Evolutionary conservation across 2,113 vertebrate species (phyloP), one percentile per base, ranked within the genome.

Genomic region (Scomber japonicus): DNA sequence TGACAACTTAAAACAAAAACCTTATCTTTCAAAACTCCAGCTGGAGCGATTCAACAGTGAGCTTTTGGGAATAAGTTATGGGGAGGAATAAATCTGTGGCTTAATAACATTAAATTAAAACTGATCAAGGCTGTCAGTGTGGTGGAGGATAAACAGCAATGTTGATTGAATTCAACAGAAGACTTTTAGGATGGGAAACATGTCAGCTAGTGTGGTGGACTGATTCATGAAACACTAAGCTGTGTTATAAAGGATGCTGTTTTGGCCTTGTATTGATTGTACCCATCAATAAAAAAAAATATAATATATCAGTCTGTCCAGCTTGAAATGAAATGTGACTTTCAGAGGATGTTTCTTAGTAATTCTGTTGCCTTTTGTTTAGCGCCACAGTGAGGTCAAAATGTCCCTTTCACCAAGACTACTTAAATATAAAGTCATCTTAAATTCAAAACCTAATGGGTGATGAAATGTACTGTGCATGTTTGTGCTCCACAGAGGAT

Each of bases 21-120:
- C 19, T 51, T 2, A 75, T 31, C 50, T 50, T 75, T 81, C 63
- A 67, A 48, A 24, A 65, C 0, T 0, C 57, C 72, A 54, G 56
- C 66, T 74, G 72, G 40, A 69, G 59, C 31, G 11, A 17, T 63
- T 73, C 48, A 14, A 30, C 51, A 65, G 14, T 3, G 14, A 24
- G 4, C 49, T 48, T 66, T 44, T 48, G n/a, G 46, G 24, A 48
- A 81, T 30, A 17, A 54, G 35, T 40, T 51, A 56, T 76, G 31
- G 40, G 46, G 10, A 51, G 27, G 67, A 57, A 44, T 51, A 65
- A 51, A 15, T 6, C 5, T 72, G 62, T 62, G 75, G 16, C 9
- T 55, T 40, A 44, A 45, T 73, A 67, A 68, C 40, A 53, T 5
- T 17, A 24, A 31, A 54, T 15, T 7, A 45, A 61, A 81, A 51